Conservation (phyloP, 2,113 vertebrate genomes). For the Gila orcuttii region DNA sequence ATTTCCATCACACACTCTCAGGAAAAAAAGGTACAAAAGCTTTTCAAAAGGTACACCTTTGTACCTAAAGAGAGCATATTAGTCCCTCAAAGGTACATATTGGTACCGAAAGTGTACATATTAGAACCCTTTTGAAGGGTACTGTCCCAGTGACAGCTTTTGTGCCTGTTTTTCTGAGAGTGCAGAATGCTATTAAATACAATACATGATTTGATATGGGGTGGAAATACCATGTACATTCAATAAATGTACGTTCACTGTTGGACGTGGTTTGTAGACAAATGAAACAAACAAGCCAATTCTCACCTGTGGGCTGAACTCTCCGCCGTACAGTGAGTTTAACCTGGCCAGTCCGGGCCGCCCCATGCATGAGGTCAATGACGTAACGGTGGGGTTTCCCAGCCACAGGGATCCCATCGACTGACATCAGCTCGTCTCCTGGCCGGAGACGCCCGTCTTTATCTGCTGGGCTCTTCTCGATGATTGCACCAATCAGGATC, state of each 20-base stretch:
- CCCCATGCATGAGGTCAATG: conserved; percentile 96
- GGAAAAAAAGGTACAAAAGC: too few relatives aligned
- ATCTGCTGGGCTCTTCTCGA: conserved; percentile 96
- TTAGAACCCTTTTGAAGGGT: too few relatives aligned
- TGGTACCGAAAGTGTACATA: too few relatives aligned
- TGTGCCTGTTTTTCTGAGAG: too few relatives aligned
- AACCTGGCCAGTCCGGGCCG: conserved; percentile 93
- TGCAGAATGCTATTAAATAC: not conserved
- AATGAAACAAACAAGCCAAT: not conserved
- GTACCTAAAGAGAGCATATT: too few relatives aligned
- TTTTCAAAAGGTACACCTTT: too few relatives aligned
- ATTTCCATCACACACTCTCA: not conserved
- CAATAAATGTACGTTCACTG: not conserved
- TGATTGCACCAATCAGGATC: conserved; percentile 97
- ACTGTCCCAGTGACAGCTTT: too few relatives aligned
- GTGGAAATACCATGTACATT: not conserved
- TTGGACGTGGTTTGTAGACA: not conserved
- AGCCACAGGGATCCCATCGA: conserved; percentile 92
- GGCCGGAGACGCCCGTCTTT: conserved; percentile 93
- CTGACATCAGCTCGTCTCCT: conserved; percentile 92
- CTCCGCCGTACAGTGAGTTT: conserved; percentile 94
- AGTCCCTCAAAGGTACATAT: too few relatives aligned
- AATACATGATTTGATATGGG: not conserved
- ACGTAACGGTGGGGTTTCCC: conserved; percentile 97
- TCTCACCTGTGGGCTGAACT: conserved; percentile 82